Evolutionary conservation across 2,113 vertebrate species (phyloP).

Genomic region (Amphilophus citrinellus): DNA sequence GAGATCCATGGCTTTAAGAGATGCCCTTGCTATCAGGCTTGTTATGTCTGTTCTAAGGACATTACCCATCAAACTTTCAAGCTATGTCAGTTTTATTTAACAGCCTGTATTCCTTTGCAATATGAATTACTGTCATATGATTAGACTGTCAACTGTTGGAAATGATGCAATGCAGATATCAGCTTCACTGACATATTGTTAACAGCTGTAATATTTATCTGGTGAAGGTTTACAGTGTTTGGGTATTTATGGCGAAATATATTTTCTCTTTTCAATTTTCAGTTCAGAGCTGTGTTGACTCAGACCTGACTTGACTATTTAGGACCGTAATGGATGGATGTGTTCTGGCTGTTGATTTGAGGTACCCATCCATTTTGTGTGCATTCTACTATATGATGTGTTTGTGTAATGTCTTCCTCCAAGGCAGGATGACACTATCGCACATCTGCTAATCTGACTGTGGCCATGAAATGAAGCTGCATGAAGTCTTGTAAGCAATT

Average conservation of each 20-base stretch:
- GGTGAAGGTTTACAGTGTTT: slow-evolving; percentile 14
- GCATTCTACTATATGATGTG: slow-evolving; percentile 48
- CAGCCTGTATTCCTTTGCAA: slow-evolving; percentile 4
- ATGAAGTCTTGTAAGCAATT: slow-evolving; percentile 53
- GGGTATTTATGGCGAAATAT: slow-evolving; percentile 13
- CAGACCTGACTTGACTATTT: slow-evolving; percentile 38
- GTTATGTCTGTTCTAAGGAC: slow-evolving; percentile 29
- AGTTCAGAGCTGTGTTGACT: slow-evolving; percentile 21
- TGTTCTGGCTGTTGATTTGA: slow-evolving; percentile 31
- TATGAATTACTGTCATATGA: slow-evolving; percentile 11
- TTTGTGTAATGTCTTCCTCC: slow-evolving; percentile 57
- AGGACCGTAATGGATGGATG: slow-evolving; percentile 30
- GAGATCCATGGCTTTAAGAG: slow-evolving; percentile 38
- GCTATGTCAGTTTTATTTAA: slow-evolving; percentile 27
- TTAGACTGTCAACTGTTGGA: slow-evolving; percentile 22
- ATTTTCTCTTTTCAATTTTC: slow-evolving; percentile 31
- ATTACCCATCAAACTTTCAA: slow-evolving; percentile 21
- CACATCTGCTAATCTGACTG: slow-evolving; percentile 65
- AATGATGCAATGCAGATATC: slow-evolving; percentile 17
- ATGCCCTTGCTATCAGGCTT: slow-evolving; percentile 43
- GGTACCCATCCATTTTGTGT: slow-evolving; percentile 47
- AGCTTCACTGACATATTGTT: slow-evolving; percentile 30
- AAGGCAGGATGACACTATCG: slow-evolving; percentile 58
- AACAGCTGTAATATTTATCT: slow-evolving; percentile 30
- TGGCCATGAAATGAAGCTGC: slow-evolving; percentile 61